Conservation (phyloP, 2,888 invertebrate species). For the Matsumyia berberina region DNA sequence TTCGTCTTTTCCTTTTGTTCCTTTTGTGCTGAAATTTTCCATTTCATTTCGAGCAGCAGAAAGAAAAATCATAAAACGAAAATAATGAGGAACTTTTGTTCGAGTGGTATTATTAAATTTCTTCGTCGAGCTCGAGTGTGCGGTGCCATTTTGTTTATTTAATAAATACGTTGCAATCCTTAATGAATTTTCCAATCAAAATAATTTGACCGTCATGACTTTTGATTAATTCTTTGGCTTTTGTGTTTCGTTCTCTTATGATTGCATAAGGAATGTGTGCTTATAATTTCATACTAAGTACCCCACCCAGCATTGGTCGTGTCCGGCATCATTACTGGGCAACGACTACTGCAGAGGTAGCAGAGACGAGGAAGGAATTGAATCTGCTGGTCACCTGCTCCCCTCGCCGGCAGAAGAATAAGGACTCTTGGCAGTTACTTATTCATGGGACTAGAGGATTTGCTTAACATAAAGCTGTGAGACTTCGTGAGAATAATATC, state of each 20-base stretch:
- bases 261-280: too few species aligned
- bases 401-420: too few species aligned
- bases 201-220: slow-evolving; percentile 45
- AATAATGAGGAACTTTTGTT: slow-evolving; percentile 39
- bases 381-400: too few species aligned
- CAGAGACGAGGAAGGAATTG: too few species aligned
- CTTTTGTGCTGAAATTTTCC: slow-evolving; percentile 33
- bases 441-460: too few species aligned
- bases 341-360: too few species aligned
- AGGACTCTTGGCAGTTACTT: too few species aligned
- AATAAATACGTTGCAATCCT: slow-evolving; percentile 16
- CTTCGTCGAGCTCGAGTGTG: slow-evolving; percentile 14
- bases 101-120: slow-evolving; percentile 39
- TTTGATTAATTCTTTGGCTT: slow-evolving; percentile 16
- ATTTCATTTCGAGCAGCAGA: slow-evolving; percentile 10
- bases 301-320: too few species aligned
- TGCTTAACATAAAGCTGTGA: too few species aligned
- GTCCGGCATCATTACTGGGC: too few species aligned
- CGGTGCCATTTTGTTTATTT: slow-evolving; percentile 26
- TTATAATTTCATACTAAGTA: too few species aligned
- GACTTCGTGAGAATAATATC: too few species aligned
- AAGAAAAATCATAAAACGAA: slow-evolving; percentile 15
- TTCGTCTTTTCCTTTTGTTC: slow-evolving; percentile 7
- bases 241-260: neutral
- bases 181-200: slow-evolving; percentile 51